These are phyloP conservation scores for Cordilura impudica DNA, from an alignment of 2,888 invertebrate genomes.

Conservation along the genomic window DNA sequence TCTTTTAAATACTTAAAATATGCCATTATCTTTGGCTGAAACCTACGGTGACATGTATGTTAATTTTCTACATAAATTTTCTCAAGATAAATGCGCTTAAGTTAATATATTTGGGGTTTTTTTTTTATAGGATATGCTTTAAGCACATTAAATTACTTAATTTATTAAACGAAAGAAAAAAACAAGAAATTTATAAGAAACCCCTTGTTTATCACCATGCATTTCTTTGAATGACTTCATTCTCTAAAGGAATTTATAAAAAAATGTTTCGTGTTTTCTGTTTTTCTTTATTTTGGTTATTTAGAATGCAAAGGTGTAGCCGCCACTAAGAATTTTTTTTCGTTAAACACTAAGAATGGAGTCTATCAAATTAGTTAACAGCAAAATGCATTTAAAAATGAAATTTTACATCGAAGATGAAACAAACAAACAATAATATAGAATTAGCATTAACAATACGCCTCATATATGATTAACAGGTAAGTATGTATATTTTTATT, in stretches of 20 bases:
- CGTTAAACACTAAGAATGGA: not conserved
- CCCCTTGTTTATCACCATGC: slow-evolving; percentile 11
- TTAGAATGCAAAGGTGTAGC: slow-evolving; percentile 40
- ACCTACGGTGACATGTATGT: not conserved
- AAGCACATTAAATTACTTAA: slow-evolving; percentile 57
- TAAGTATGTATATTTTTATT: not conserved
- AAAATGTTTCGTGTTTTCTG: slow-evolving; percentile 1
- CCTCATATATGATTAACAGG: slow-evolving; percentile 12
- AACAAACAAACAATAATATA: not conserved
- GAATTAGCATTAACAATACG: slow-evolving; percentile 20
- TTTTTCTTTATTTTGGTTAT: no score
- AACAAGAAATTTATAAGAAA: not conserved
- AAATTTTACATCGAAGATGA: slow-evolving; percentile 33
- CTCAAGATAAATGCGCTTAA: not conserved
- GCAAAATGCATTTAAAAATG: slow-evolving; percentile 32
- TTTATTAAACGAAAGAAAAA: slow-evolving; percentile 36
- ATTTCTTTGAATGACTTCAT: slow-evolving; percentile 37
- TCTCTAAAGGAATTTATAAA: slow-evolving; percentile 8
- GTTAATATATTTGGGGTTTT: not conserved
- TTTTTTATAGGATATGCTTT: slow-evolving; percentile 39
- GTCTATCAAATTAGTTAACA: slow-evolving; percentile 15
- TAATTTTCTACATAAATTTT: slow-evolving; percentile 1
- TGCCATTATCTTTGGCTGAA: not conserved
- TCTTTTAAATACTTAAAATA: not conserved
- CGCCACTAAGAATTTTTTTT: slow-evolving; percentile 35